Conservation (phyloP, 1,140 invertebrate genomes). For the Drosophila varians region DNA sequence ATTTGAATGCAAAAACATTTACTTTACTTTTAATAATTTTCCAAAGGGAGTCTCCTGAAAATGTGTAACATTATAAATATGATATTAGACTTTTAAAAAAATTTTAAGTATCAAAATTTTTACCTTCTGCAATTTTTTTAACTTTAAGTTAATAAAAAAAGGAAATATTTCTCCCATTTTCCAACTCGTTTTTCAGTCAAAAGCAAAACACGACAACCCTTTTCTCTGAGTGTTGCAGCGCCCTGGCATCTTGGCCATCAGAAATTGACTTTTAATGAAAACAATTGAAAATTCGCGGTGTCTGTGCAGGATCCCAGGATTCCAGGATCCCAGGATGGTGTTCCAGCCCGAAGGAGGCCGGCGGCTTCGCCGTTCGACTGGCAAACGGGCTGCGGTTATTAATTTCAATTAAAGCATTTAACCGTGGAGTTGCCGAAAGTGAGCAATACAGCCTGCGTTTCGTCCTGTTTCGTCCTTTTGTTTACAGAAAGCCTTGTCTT, state of each 20-base stretch:
- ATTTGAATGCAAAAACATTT: too few relatives aligned
- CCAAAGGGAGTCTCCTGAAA: too few relatives aligned
- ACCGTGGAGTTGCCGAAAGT: conserved; percentile 67
- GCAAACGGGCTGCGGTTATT: conserved; percentile 72
- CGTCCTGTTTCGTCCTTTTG: conserved; percentile 46
- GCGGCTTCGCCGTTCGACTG: conserved; percentile 24
- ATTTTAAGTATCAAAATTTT: too few relatives aligned
- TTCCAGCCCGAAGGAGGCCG: conserved; percentile 6
- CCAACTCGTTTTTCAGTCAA: too few relatives aligned
- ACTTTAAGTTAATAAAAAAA: too few relatives aligned
- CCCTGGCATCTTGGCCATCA: conserved; percentile 33
- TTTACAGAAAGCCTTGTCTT: conserved; percentile 43
- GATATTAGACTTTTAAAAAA: too few relatives aligned
- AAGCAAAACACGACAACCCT: too few relatives aligned
- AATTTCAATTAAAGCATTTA: conserved; percentile 83
- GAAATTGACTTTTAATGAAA: conserved; percentile 83
- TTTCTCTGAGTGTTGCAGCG: conserved; percentile 6
- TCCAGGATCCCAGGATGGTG: conserved; percentile 25
- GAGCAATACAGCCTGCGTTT: conserved; percentile 57
- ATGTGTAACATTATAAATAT: too few relatives aligned
- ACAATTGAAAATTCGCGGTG: conserved; percentile 73
- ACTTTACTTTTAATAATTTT: too few relatives aligned
- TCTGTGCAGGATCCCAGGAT: conserved; percentile 27
- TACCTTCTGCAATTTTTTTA: too few relatives aligned
- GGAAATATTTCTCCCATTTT: too few relatives aligned